Base-by-base conservation (phyloP, 2,113 vertebrate species). In the Chionomys nivalis region DNA sequence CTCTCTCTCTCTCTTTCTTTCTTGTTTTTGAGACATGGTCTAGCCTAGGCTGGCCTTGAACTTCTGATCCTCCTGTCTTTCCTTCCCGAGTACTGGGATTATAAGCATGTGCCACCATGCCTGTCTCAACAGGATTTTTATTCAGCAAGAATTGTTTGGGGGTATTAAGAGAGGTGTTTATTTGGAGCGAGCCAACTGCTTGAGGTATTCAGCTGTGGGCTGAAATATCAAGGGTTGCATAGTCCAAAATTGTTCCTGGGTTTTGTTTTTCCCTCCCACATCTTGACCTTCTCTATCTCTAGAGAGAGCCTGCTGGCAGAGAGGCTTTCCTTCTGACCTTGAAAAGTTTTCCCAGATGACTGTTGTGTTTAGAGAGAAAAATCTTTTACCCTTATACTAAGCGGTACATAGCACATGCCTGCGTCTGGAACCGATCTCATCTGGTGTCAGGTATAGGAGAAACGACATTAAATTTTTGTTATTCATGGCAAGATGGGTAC, bases 271-370 rank as follows among this genome's bases (percentile, higher is more conserved):
- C 87, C 85, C 42, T 77, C 68, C 65, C 24, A 58, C 26, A 66
- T 52, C 55, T 76, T 88, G 82, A 89, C 23, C 65, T 83, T 87
- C 58, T 19, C 31, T 90, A 11, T 87, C 77, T 55, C 23, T 52
- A 7, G 10, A 78, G 85, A 78, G 58, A 76, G 19, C n/a, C 5
- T 24, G 39, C 19, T 88, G 47, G 55, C 58, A 58, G 81, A 49
- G 76, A 72, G 61, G 24, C 9, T 39, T 79, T 88, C 31, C 28
- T 90, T 24, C 75, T 83, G 93, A 89, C 68, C 76, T 93, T 90
- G 7, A n/a, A 70, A 90, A 86, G 65, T 89, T 94, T 94, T 14
- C 3, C 63, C 7, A 72, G 31, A 4, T 36, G 66, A 14, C 47
- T 52, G 63, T 85, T 75, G 33, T 88, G 72, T 87, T 93, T 70